A percentile compares a stretch with the other conserved stretches of the same genome.
Conservation (phyloP, 2,888 invertebrate genomes). For the Lasioglossum zephyrum region DNA sequence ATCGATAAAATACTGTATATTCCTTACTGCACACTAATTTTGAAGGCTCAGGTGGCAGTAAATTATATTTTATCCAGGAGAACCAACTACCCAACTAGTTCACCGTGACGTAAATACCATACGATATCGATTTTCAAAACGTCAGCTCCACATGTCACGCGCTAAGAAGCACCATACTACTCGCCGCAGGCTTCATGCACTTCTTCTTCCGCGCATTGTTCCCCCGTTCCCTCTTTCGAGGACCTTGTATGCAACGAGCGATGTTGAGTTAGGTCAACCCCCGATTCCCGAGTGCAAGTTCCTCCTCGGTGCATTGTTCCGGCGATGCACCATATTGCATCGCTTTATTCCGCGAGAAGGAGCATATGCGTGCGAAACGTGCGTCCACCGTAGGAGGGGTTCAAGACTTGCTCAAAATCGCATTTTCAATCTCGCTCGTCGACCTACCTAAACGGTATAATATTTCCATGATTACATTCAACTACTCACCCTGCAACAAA, state of each 20-base stretch:
- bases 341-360: constrained; percentile 37
- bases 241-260: constrained; percentile 44
- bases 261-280: constrained; percentile 60
- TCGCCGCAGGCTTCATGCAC: constrained; percentile 40
- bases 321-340: constrained; percentile 56
- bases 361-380: constrained; percentile 24
- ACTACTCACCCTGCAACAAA: constrained; percentile 81
- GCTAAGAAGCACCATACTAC: constrained; percentile 15
- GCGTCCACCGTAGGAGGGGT: background rate
- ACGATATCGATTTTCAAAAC: constrained; percentile 1
- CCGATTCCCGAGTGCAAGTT: constrained; percentile 31
- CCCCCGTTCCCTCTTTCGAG: constrained; percentile 46
- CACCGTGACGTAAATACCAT: background rate
- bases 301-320: constrained; percentile 50
- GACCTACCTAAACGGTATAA: background rate
- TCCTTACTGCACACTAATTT: background rate
- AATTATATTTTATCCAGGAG: background rate
- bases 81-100: background rate
- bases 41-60: rapidly evolving
- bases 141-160: constrained; percentile 1
- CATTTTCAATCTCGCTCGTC: background rate
- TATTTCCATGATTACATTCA: background rate
- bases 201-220: constrained; percentile 48
- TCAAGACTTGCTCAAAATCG: background rate
- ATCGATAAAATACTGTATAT: background rate